Evolutionary conservation across 1,140 invertebrate species (phyloP).

Genomic region (Drosophila navojoa): DNA sequence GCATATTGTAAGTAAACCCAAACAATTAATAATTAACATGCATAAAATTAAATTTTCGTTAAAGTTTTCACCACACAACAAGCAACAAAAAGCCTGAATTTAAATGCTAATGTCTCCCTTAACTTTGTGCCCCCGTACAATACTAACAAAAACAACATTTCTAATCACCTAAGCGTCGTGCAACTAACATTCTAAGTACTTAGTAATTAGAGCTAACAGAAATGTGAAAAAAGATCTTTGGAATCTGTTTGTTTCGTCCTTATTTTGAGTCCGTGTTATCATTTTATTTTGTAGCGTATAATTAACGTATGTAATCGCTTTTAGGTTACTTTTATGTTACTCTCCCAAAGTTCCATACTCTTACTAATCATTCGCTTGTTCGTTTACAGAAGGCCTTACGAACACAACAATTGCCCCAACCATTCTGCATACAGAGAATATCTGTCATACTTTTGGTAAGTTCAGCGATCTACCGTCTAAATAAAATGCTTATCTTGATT

Average conservation of each 20-base stretch:
- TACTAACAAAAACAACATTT: conserved; percentile 59
- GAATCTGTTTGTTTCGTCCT: conserved; percentile 55
- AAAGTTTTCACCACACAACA: conserved; percentile 52
- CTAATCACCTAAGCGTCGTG: conserved; percentile 56
- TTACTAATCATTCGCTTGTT: conserved; percentile 40
- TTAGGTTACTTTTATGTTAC: conserved; percentile 67
- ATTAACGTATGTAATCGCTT: conserved; percentile 53
- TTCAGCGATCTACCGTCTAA: not conserved
- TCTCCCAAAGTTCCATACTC: not conserved
- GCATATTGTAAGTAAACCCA: conserved; percentile 79
- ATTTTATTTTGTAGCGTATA: conserved; percentile 68
- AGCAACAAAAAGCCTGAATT: conserved; percentile 69
- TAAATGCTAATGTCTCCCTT: conserved; percentile 51
- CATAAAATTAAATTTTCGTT: conserved; percentile 55
- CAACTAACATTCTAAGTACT: conserved; percentile 63
- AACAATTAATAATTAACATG: conserved; percentile 58
- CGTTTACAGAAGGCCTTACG: conserved; percentile 67
- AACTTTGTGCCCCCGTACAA: conserved; percentile 46
- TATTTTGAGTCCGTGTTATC: conserved; percentile 61
- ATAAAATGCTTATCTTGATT: conserved; percentile 44
- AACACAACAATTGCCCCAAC: conserved; percentile 59
- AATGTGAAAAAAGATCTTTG: conserved; percentile 55
- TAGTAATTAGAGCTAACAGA: conserved; percentile 58
- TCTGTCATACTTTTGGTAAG: conserved; percentile 59
- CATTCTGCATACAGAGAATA: conserved; percentile 47